These are phyloP conservation scores for Artemisiospiza belli DNA, from an alignment of 2,113 vertebrate species.

Conservation along the genomic window DNA sequence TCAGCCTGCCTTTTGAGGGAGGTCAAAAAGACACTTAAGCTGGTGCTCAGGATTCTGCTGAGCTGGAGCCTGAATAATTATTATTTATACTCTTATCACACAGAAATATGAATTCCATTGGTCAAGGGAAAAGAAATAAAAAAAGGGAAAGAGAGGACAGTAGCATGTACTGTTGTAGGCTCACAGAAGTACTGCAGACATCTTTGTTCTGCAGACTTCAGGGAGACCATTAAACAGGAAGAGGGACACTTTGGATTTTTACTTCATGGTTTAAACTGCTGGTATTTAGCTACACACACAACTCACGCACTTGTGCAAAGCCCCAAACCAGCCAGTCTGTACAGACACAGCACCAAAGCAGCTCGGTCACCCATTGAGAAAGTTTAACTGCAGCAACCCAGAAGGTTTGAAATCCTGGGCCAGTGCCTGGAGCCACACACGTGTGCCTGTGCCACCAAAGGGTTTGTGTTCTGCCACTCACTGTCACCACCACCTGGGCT, in stretches of 20 bases:
- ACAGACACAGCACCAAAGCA: not conserved
- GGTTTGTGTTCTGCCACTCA: not conserved
- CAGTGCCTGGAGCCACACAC: accelerated
- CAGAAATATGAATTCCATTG: not conserved
- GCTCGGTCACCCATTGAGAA: accelerated
- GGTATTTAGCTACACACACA: not conserved
- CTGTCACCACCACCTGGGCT: not conserved
- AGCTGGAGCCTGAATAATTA: not conserved
- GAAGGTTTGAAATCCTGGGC: not conserved
- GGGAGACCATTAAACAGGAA: not conserved
- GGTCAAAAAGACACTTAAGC: not conserved
- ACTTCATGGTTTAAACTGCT: not conserved
- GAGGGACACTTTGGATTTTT: not conserved
- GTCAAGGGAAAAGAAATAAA: not conserved
- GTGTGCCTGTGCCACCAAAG: accelerated
- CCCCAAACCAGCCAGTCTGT: not conserved
- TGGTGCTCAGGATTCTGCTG: not conserved
- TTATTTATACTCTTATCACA: not conserved
- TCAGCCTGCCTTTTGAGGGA: not conserved
- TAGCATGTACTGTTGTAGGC: accelerated
- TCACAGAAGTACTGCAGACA: not conserved
- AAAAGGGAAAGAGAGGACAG: not conserved
- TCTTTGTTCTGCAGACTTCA: not conserved
- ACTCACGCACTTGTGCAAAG: not conserved
- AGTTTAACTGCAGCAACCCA: not conserved